Evolutionary conservation across 2,888 invertebrate genomes (phyloP).

Genomic region (Apamea anceps): DNA sequence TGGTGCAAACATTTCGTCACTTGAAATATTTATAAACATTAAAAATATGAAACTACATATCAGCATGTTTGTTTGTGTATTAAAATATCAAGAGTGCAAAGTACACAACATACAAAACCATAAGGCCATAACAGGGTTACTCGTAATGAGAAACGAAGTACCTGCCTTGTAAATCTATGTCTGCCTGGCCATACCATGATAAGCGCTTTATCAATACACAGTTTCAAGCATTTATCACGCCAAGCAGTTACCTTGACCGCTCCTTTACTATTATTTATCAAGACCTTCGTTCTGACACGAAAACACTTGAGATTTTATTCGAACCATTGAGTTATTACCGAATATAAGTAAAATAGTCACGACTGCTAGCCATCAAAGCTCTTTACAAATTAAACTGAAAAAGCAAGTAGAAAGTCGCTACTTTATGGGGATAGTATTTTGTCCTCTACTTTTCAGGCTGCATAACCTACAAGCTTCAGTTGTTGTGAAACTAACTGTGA

Average conservation of each 20-base stretch:
- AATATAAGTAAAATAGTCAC: conserved; percentile 23
- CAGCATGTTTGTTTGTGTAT: not conserved
- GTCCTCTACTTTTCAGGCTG: conserved; percentile 30
- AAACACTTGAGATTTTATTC: conserved; percentile 65
- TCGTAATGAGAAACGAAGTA: conserved; percentile 28
- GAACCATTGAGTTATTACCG: conserved; percentile 49
- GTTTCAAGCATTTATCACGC: conserved; percentile 45
- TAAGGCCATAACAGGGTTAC: conserved; percentile 4
- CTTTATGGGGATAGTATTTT: conserved; percentile 17
- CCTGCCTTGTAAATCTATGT: conserved; percentile 38
- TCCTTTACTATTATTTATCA: conserved; percentile 68
- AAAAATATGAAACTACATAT: not conserved
- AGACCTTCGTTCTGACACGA: conserved; percentile 62
- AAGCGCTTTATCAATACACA: conserved; percentile 59
- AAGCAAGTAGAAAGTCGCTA: conserved; percentile 26
- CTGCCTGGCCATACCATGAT: conserved; percentile 49
- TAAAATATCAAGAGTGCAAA: conserved; percentile 14
- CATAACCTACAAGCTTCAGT: conserved; percentile 48
- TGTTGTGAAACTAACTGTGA: conserved; percentile 55
- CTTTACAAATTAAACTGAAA: conserved; percentile 51
- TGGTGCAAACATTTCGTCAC: conserved; percentile 8
- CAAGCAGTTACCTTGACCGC: conserved; percentile 69
- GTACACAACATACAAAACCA: conserved; percentile 18
- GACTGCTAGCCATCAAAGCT: conserved; percentile 39
- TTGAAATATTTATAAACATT: conserved; percentile 3